These are phyloP conservation scores for Geotrypetes seraphini DNA, from an alignment of 2,797 vertebrate species.

Conservation along the genomic window DNA sequence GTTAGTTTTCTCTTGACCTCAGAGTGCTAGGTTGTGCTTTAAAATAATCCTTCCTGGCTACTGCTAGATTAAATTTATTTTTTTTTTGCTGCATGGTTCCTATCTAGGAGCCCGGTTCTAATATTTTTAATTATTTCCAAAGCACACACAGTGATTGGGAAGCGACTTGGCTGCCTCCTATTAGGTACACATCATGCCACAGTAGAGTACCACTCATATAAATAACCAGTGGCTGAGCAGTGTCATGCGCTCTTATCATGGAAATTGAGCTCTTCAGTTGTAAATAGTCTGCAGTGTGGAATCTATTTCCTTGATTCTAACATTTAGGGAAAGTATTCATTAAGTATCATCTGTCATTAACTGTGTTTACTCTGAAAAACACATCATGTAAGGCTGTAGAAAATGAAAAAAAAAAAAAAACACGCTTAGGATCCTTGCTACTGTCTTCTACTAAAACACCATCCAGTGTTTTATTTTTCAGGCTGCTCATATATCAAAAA, in stretches of 20 bases:
- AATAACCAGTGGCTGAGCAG: conserved; percentile 17
- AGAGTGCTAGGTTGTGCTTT: no score
- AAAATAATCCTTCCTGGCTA: no score
- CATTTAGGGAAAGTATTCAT: conserved; percentile 8
- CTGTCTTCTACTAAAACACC: no score
- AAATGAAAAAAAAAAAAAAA: no score
- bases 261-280: conserved; percentile 12
- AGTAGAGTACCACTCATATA: no score
- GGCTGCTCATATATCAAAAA: no score
- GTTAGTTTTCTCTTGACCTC: no score
- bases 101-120: conserved; percentile 22
- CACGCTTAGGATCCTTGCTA: no score
- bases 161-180: no score
- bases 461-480: no score
- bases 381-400: no score
- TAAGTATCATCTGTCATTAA: background rate
- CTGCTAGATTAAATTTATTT: conserved; percentile 16
- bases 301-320: background rate
- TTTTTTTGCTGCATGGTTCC: conserved; percentile 18
- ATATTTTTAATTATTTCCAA: conserved; percentile 37
- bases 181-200: no score
- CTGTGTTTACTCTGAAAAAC: background rate
- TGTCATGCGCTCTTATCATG: conserved; percentile 20
- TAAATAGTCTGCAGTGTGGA: conserved; percentile 8
- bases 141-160: conserved; percentile 23